Evolutionary conservation across 2,797 vertebrate species (phyloP).

Genomic region (Poeciliopsis presidionis): DNA sequence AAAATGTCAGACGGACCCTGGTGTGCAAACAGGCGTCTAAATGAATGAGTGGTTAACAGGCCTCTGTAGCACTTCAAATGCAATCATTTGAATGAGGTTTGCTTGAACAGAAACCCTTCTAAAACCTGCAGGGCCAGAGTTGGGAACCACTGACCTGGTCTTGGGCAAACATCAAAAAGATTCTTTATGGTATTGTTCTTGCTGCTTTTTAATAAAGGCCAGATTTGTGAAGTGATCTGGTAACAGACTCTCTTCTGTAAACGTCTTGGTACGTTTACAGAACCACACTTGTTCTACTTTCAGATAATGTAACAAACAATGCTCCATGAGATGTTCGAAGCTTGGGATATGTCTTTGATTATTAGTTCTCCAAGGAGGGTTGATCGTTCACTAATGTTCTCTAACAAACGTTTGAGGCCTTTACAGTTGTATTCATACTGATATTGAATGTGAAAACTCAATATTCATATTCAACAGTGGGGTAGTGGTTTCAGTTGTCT

Average conservation of each 20-base stretch:
- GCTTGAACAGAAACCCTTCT: too few relatives aligned
- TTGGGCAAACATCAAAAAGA: not conserved
- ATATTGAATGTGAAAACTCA: not conserved
- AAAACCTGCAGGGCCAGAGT: too few relatives aligned
- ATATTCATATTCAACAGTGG: not conserved
- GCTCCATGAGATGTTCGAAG: not conserved
- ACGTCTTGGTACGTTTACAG: not conserved
- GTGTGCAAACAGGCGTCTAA: too few relatives aligned
- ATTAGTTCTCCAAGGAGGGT: too few relatives aligned
- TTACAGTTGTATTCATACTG: not conserved
- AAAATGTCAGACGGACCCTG: too few relatives aligned
- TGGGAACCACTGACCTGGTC: not conserved
- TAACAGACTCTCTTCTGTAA: not conserved
- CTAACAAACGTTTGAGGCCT: not conserved
- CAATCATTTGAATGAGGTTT: too few relatives aligned
- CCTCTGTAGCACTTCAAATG: too few relatives aligned
- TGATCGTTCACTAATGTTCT: not conserved
- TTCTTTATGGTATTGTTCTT: not conserved
- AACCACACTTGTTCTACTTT: not conserved
- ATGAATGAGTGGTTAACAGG: too few relatives aligned
- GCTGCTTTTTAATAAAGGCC: not conserved
- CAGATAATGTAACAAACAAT: not conserved
- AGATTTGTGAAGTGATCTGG: not conserved
- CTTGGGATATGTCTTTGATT: not conserved
- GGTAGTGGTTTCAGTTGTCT: not conserved